Base-by-base conservation (phyloP, 2,888 invertebrate genomes). In the Biston betularia region DNA sequence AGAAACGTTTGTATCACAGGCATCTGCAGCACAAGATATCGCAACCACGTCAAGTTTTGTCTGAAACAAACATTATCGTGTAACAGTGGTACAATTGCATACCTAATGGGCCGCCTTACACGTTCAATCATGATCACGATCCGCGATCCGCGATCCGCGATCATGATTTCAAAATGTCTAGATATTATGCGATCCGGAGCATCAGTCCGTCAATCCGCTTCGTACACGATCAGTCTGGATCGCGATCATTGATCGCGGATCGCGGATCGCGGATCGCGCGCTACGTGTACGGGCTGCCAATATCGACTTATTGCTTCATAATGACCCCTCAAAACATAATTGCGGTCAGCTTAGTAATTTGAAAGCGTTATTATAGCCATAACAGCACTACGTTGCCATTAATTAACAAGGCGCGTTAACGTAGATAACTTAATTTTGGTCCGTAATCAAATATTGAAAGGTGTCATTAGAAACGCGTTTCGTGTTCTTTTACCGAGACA, bases 1-100 rank as follows among this genome's bases (percentile, higher is more conserved):
- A 95, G 91, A 7, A 96, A 74, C 24, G 94, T 95, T 88, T 97
- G 97, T 53, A 96, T 92, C 48, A 96, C 90, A 24, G 96, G 96
- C 81, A 96, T 92, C 85, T 97, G 97, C 56, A 97, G 89, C 50
- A 96, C 95, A 68, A 96, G 85, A 76, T 95, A 89, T 67, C 96
- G 90, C 66, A 96, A 80, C 78, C 89, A 89, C 70, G 86, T 84
- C 65, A 96, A 81, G 68, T 91, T 92, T 73, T 89, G 90, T 75
- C 96, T 96, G 89, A 62, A 94, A 94, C 69, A n/a, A 71, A 69
- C 9, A 35, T 44, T 8, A 33, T 6, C 11, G 24, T 24, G 7
- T 24, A 14, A 40, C 4, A n/a, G n/a, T 40, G 4, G 11, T 15
- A 59, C 38, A 8, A 15, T 40, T 40, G 40, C n/a, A 14, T 38